These are phyloP conservation scores for Tangara arthus DNA, from an alignment of 2,797 vertebrate species.

Conservation along the genomic window DNA sequence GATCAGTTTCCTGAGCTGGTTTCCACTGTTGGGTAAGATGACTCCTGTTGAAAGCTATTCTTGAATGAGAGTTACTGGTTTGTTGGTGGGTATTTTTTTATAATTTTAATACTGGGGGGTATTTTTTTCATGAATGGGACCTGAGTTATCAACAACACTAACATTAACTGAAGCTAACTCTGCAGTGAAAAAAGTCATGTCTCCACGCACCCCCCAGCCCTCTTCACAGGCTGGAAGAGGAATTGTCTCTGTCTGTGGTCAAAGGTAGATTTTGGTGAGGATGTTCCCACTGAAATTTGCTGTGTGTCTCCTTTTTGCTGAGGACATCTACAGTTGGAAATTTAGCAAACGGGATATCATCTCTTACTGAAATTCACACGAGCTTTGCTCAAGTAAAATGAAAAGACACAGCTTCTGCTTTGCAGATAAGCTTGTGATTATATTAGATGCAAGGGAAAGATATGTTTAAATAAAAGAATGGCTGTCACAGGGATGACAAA, in stretches of 20 bases:
- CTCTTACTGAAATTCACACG: not conserved
- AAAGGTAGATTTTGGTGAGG: not conserved
- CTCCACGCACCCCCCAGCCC: not conserved
- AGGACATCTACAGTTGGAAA: not conserved
- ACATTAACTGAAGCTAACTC: not conserved
- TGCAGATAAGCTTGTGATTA: not conserved
- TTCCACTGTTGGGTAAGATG: not conserved
- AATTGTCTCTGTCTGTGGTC: not conserved
- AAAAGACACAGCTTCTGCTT: not conserved
- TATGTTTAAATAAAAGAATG: constrained; percentile 6
- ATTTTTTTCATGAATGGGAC: not conserved
- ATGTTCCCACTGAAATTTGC: not conserved
- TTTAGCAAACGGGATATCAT: not conserved
- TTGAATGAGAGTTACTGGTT: not conserved
- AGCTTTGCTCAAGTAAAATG: not conserved
- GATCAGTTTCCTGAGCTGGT: not conserved
- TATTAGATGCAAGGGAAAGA: not conserved
- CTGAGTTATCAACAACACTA: not conserved
- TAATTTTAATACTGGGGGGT: not conserved
- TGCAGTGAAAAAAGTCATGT: not conserved
- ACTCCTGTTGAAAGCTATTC: not conserved
- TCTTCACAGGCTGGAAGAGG: not conserved
- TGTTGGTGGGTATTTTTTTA: not conserved
- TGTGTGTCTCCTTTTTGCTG: not conserved
- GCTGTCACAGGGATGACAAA: not conserved